Base-by-base conservation (phyloP, 2,113 vertebrate species). In the Cyprinodon variegatus region DNA sequence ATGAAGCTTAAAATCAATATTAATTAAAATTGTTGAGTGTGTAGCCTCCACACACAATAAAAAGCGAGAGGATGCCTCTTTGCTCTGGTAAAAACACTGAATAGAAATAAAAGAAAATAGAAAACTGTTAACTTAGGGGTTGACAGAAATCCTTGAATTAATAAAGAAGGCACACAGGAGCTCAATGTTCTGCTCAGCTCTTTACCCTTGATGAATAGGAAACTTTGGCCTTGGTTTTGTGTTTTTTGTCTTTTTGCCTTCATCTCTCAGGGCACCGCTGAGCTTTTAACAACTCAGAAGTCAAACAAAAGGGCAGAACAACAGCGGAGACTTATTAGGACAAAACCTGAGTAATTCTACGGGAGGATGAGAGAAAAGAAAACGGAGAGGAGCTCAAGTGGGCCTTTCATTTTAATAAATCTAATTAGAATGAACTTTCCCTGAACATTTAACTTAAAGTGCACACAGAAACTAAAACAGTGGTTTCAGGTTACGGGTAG, bases 311-410 rank as follows among this genome's bases (percentile, higher is more conserved):
- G 76, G 82, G 60, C 82, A 66, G 78, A 82, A 86, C 70, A 90
- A 81, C 74, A 84, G 66, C 0, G 45, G 39, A 82, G 72, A 79
- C 78, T 88, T 86, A 91, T 91, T 86, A 88, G 79, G 71, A 70
- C 50, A 78, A 71, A 86, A 59, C 71, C 59, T 57, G 81, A 41
- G 63, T 77, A 50, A 53, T 43, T 62, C 50, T 20, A 66, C 2
- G 59, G n/a, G 39, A 53, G 76, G 79, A 86, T 82, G 67, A 84
- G 87, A 79, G 80, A 67, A 72, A n/a, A 37, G 50, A 60, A 50
- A 72, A 84, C 29, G 14, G 15, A 57, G 72, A 65, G 53, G 74
- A 29, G 53, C 65, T 79, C 64, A 40, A 70, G 59, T n/a, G 61
- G 50, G 38, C 14, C 39, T 76, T 83, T 74, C n/a, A 69, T 81